Conservation (phyloP, 2,888 invertebrate species). For the Troilus luridus region DNA sequence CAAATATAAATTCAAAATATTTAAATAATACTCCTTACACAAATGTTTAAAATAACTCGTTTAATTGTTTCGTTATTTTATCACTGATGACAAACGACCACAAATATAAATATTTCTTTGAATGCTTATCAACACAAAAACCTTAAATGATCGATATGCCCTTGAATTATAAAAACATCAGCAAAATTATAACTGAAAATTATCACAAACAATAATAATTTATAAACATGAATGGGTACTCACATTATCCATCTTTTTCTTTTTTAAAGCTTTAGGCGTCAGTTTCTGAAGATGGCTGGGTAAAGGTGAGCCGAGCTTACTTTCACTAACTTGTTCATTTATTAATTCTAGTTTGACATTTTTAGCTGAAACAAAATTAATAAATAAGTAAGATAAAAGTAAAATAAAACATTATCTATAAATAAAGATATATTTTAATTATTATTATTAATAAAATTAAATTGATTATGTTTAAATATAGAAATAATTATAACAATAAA, state of each 20-base stretch:
- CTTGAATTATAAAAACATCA: neutral
- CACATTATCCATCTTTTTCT: conserved; percentile 63
- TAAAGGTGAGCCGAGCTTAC: conserved; percentile 66
- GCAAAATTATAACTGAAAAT: neutral
- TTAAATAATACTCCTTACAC: neutral
- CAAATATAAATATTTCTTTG: neutral
- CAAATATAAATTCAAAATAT: neutral
- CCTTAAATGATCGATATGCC: neutral
- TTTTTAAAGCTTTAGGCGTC: conserved; percentile 72
- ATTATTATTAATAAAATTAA: neutral
- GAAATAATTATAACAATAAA: neutral
- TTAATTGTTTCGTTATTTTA: neutral
- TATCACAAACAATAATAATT: neutral
- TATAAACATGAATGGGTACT: conserved; percentile 47
- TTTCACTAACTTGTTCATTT: neutral
- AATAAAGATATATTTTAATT: neutral
- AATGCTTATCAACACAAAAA: neutral
- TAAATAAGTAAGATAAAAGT: neutral
- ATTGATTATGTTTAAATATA: neutral
- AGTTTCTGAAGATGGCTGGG: conserved; percentile 83
- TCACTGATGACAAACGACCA: neutral
- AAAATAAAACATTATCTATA: neutral
- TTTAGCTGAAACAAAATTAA: neutral
- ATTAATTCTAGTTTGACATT: neutral
- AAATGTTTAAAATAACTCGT: neutral